Percentiles rank a stretch among this genome's conserved stretches.
Conservation (phyloP, 2,888 invertebrate genomes). For the Micoletzkya japonica region DNA sequence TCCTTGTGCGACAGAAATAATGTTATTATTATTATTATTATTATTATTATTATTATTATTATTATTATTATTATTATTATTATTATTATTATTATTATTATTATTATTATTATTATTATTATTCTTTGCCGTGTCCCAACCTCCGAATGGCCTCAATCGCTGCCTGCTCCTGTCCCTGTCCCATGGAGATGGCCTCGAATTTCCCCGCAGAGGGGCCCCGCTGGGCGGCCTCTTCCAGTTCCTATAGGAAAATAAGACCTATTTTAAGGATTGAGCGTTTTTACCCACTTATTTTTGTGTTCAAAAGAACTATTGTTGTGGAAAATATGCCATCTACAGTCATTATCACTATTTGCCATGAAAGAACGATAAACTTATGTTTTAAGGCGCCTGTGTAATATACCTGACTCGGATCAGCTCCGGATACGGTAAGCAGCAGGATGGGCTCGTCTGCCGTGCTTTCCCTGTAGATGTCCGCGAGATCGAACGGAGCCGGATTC, state of each 20-base stretch:
- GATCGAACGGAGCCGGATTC: conserved; percentile 70
- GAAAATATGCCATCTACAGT: not conserved
- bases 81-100: no score
- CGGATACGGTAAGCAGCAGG: conserved; percentile 82
- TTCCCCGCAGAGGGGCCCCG: conserved; percentile 67
- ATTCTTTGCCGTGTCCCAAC: no score
- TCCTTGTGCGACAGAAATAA: no score
- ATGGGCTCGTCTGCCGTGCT: conserved; percentile 73
- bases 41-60: no score
- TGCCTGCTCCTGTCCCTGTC: conserved; percentile 49
- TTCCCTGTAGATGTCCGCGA: conserved; percentile 71
- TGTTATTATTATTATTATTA: no score
- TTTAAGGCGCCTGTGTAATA: no score
- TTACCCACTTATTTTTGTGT: no score
- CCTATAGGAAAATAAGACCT: conserved; percentile 69
- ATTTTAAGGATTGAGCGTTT: not conserved
- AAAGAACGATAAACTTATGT: conserved; percentile 18
- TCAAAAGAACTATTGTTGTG: conserved; percentile 16
- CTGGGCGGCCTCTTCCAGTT: conserved; percentile 75
- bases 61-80: no score
- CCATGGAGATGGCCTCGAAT: conserved; percentile 71
- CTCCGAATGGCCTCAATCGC: conserved; percentile 70
- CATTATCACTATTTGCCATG: not conserved
- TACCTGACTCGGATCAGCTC: conserved; percentile 80
- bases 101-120: no score